Evolutionary conservation across 2,888 invertebrate species (phyloP).

Genomic region (Peribatodes rhomboidaria): DNA sequence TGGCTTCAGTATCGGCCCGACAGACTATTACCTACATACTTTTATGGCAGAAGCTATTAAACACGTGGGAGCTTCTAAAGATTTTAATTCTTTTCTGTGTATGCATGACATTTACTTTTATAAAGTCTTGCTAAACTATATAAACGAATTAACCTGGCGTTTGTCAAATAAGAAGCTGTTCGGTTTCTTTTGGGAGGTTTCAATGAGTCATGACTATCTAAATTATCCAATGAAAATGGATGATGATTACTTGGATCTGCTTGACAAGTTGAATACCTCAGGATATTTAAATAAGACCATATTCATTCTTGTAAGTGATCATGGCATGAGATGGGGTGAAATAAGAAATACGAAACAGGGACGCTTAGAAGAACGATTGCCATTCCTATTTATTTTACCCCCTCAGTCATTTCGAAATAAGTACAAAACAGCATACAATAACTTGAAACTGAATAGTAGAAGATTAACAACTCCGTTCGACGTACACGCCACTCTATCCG

Average conservation of each 20-base stretch:
- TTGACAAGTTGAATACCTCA: slow-evolving; percentile 82
- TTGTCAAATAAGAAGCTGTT: slow-evolving; percentile 89
- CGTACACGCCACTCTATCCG: slow-evolving; percentile 91
- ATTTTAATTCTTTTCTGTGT: slow-evolving; percentile 89
- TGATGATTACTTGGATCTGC: slow-evolving; percentile 85
- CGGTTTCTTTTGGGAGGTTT: slow-evolving; percentile 94
- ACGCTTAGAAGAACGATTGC: slow-evolving; percentile 94
- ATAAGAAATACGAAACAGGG: slow-evolving; percentile 95
- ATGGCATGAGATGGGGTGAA: slow-evolving; percentile 95
- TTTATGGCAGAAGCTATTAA: slow-evolving; percentile 90
- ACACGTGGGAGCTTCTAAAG: slow-evolving; percentile 88
- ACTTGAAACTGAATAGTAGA: slow-evolving; percentile 88
- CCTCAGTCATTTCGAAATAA: slow-evolving; percentile 90
- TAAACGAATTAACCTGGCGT: slow-evolving; percentile 87
- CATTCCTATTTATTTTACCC: slow-evolving; percentile 90
- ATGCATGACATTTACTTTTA: slow-evolving; percentile 90
- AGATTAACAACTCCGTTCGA: slow-evolving; percentile 94
- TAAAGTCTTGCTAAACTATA: slow-evolving; percentile 90
- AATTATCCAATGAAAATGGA: slow-evolving; percentile 93
- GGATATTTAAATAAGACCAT: slow-evolving; percentile 89
- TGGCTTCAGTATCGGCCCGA: slow-evolving; percentile 92
- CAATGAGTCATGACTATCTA: slow-evolving; percentile 94
- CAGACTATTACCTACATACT: slow-evolving; percentile 94
- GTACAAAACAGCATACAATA: slow-evolving; percentile 87
- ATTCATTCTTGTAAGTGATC: slow-evolving; percentile 93